Conservation (phyloP, 1,140 invertebrate species). For the Platorchestia sp. region DNA sequence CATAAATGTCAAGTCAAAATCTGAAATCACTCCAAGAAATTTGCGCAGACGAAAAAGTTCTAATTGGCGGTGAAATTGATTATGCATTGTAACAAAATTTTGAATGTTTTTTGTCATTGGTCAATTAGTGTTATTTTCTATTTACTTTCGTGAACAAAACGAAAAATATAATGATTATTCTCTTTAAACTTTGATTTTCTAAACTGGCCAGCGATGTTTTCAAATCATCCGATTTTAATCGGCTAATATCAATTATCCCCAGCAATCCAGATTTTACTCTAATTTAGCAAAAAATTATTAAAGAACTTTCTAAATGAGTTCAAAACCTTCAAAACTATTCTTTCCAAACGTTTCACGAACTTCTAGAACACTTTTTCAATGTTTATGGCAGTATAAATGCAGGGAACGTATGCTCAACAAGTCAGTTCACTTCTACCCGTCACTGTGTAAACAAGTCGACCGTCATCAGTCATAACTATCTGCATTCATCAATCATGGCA, state of each 20-base stretch:
- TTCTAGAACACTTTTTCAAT: neutral
- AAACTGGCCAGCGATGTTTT: neutral
- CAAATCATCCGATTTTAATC: too few relatives aligned
- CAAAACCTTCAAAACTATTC: neutral
- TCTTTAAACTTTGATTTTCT: neutral
- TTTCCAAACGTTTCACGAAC: neutral
- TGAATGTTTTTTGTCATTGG: too few relatives aligned
- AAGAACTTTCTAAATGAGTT: neutral
- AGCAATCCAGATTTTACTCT: too few relatives aligned
- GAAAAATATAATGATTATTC: neutral
- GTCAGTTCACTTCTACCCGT: neutral
- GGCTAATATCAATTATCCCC: too few relatives aligned
- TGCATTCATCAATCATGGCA: conserved; percentile 58
- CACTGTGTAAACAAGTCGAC: neutral
- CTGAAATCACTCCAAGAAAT: too few relatives aligned
- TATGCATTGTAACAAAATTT: too few relatives aligned
- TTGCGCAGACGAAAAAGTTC: too few relatives aligned
- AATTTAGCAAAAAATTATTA: neutral
- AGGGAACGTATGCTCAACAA: neutral
- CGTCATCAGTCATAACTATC: neutral
- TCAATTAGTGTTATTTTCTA: too few relatives aligned
- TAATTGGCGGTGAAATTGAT: too few relatives aligned
- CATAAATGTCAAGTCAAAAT: too few relatives aligned
- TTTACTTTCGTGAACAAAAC: neutral
- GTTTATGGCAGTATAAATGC: neutral